Evolutionary conservation across 2,888 invertebrate genomes (phyloP), one percentile per base, ranked within the genome.

Genomic region (Yponomeuta sedellus): DNA sequence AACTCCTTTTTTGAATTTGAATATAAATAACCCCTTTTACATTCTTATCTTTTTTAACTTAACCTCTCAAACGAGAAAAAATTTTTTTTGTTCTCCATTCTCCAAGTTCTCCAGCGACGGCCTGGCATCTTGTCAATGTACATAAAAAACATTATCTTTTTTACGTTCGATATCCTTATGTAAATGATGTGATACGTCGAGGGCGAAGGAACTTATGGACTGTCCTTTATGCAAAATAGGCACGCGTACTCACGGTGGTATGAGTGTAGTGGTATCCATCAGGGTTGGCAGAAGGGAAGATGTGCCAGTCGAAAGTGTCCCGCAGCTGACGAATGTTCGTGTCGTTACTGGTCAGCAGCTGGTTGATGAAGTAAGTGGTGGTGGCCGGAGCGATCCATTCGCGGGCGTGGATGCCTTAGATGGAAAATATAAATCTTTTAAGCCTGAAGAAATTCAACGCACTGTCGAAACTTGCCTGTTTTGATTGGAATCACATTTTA

Each of bases 241-340:
- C 8, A 16, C 25, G 20, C 8, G 10, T 44, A 63, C 79, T 74
- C 70, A 92, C 93, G 20, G 73, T 79, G 0, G 88, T 92, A 73
- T 94, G 94, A 2, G 94, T 94, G 80, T 94, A 94, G 58, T 93
- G 94, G 77, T 94, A 96, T 19, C 96, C 96, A 80, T 96, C 96
- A 64, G 96, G 96, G 81, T 96, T 96, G 70, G 94, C 92, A 8
- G 94, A 92, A 0, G 96, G 96, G 72, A 96, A 92, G 70, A 96
- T 92, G 75, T 95, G 94, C 94, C 95, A 96, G 74, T 96, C 95
- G 75, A 92, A 92, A 67, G 83, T 85, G 66, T 93, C 88, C 19
- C 92, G 92, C 69, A 94, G 76, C 2, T 77, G 71, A 20, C 81
- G 80, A 16, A 94, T 77, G 1, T 88, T 79, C 0, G 83, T 75